Evolutionary conservation across 2,113 vertebrate species (phyloP).

Genomic region (Bostrychus sinensis): DNA sequence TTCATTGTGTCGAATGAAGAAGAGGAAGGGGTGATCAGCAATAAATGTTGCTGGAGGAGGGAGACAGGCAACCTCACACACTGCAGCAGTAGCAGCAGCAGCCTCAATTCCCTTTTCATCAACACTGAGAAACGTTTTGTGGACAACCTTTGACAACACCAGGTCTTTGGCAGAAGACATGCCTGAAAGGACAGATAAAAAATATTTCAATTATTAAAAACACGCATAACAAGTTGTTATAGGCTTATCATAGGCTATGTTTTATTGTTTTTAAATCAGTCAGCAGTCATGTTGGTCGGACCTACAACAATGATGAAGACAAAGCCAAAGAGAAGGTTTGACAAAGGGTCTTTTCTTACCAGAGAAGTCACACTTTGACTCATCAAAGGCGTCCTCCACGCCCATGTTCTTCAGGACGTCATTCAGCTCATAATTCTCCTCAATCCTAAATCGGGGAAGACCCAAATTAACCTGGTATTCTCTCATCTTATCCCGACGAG

Average conservation of each 20-base stretch:
- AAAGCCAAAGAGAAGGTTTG: no score
- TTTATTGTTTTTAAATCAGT: no score
- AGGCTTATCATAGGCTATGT: no score
- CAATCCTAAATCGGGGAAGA: conserved; percentile 84
- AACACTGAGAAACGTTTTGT: conserved; percentile 89
- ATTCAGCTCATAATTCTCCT: conserved; percentile 83
- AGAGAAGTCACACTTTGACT: conserved; percentile 77
- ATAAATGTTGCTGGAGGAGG: conserved; percentile 69
- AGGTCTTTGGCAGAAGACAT: conserved; percentile 82
- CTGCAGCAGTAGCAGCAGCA: conserved; percentile 77
- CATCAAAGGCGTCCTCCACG: conserved; percentile 82
- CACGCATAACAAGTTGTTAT: no score
- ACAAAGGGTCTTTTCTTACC: conserved; percentile 37
- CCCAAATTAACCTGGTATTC: conserved; percentile 69
- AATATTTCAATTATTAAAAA: no score
- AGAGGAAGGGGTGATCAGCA: conserved; percentile 91
- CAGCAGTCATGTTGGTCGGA: no score
- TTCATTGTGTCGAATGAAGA: conserved; percentile 85
- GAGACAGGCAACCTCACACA: conserved; percentile 48
- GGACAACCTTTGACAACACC: no score
- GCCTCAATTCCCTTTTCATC: conserved; percentile 91
- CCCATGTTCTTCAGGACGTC: conserved; percentile 78
- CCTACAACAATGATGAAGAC: no score
- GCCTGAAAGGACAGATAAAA: conserved; percentile 68
- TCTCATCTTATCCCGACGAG: conserved; percentile 75